phyloP scores from a whole-genome alignment of 2,797 vertebrate genomes.

The Dromococcyx pavoninus region DNA sequence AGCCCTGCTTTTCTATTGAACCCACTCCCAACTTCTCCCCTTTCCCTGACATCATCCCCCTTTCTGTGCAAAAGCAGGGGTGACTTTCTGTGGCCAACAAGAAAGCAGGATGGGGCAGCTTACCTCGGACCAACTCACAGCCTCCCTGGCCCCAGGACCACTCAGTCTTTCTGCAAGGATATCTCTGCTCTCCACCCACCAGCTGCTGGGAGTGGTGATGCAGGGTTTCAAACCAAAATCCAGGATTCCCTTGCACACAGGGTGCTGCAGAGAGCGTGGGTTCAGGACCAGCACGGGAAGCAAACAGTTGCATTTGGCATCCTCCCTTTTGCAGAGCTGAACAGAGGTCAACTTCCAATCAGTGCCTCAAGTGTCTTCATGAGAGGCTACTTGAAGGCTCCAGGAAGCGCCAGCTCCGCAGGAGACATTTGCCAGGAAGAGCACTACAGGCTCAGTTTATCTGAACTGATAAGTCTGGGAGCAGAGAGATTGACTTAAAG shows the following conservation, averaged over 20 bases:
- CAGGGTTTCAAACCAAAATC: background rate
- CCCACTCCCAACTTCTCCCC: background rate
- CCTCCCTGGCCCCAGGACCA: background rate
- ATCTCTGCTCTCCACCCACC: background rate
- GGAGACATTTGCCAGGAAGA: background rate
- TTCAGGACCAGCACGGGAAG: fast-evolving
- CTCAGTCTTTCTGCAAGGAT: background rate
- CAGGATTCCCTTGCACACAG: background rate
- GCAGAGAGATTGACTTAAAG: background rate
- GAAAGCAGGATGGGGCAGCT: background rate
- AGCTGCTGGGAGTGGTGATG: background rate
- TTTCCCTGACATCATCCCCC: background rate
- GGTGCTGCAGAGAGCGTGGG: fast-evolving
- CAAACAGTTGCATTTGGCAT: fast-evolving
- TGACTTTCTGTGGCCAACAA: background rate
- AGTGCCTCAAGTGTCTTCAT: background rate
- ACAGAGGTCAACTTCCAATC: background rate
- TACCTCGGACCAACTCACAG: background rate
- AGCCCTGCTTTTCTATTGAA: background rate
- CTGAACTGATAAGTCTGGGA: background rate
- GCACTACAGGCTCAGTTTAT: fast-evolving
- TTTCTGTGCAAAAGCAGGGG: background rate
- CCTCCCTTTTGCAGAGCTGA: background rate
- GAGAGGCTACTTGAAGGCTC: background rate
- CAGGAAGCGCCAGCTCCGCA: background rate